Evolutionary conservation across 2,888 invertebrate genomes (phyloP), one percentile per base, ranked within the genome.

Genomic region (Dolichomitus sp.): DNA sequence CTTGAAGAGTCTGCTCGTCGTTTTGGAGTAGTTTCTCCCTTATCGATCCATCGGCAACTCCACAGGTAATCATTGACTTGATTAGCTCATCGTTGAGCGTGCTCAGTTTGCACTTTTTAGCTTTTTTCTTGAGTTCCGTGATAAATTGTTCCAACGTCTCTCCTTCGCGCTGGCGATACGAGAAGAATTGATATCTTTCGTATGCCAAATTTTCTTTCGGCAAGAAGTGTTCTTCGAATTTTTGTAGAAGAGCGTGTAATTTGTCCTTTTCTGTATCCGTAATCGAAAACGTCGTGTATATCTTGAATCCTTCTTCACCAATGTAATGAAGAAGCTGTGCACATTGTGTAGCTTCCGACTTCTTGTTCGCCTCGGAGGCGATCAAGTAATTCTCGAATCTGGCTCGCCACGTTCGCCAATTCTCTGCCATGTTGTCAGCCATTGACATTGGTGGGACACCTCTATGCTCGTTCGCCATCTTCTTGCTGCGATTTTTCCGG

Each of bases 251-350:
- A 9, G 27, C n/a, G 12, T 59, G 9, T 17, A 84, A 68, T 42
- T 87, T 84, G 52, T 84, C 68, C 57, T 83, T 84, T 40, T 87
- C 85, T 3, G 66, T 69, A 0, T 81, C 83, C 37, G 70, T 37
- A n/a, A 87, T 84, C 6, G 45, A 80, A 70, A 89, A 89, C 4
- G 87, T 86, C 9, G 54, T 82, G 61, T 85, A 88, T 45, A 89
- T 84, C 69, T 81, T 80, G 27, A 87, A 86, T 0, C 83, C 85
- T 65, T 86, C 87, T 27, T 89, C 87, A 0, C 88, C 88, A 9
- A 89, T 86, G 23, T 82, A 84, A 66, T 88, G 86, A 12, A 89
- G 82, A 14, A 87, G 40, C 61, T 87, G 87, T 3, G 87, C 86
- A 77, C 87, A 86, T 69, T 88, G 85, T 37, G 73, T 82, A 5